These are phyloP conservation scores for Norana najaformis DNA, from an alignment of 2,888 invertebrate genomes.

Conservation along the genomic window DNA sequence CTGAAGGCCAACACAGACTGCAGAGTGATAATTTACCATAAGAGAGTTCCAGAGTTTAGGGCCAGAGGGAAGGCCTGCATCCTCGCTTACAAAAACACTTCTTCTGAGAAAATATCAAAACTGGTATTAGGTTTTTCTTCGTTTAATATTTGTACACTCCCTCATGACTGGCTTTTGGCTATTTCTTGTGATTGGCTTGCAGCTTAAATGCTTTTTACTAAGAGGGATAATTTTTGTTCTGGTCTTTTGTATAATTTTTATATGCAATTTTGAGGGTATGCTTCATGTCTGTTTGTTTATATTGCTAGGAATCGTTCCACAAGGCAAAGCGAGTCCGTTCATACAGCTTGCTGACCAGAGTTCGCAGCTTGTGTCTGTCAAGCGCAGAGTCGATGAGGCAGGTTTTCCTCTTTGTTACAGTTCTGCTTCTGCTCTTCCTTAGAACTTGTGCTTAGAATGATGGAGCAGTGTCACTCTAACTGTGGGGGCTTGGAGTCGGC, in stretches of 20 bases:
- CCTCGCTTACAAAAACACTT: too few relatives aligned
- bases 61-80: too few relatives aligned
- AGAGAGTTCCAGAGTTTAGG: too few relatives aligned
- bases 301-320: slow-evolving; percentile 25
- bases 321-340: slow-evolving; percentile 26
- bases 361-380: slow-evolving; percentile 28
- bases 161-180: neutral
- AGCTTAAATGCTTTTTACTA: neutral
- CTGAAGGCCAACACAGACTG: too few relatives aligned
- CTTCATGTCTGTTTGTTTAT: neutral
- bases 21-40: too few relatives aligned
- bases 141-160: neutral
- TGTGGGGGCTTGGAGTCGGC: too few relatives aligned
- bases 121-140: neutral
- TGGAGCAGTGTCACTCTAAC: neutral
- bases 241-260: neutral
- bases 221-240: neutral
- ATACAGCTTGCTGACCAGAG: slow-evolving; percentile 27
- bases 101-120: too few relatives aligned
- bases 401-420: neutral
- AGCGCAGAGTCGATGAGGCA: slow-evolving; percentile 26
- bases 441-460: neutral
- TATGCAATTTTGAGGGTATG: neutral
- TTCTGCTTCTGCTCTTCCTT: neutral
- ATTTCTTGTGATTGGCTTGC: neutral